Evolutionary conservation across 1,140 invertebrate species (phyloP), one percentile per base, ranked within the genome.

Genomic region (Sminthurides bifidus): DNA sequence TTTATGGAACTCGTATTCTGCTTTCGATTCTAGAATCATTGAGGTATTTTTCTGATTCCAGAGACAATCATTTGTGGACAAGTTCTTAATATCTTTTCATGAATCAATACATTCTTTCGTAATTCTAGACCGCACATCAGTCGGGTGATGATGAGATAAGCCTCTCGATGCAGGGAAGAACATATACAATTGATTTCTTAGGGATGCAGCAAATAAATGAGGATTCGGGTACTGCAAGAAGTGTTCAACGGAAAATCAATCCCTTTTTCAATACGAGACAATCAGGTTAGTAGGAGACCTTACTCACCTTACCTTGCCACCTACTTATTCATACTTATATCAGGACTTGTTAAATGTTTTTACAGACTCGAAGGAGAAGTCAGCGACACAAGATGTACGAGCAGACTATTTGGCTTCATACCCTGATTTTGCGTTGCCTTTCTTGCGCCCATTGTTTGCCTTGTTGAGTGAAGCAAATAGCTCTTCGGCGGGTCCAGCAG

Each of bases 141-240:
- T 84, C 85, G 68, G 90, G 87, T 31, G 92, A 95, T 70, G 91
- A 95, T 73, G 92, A 96, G 74, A 86, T 95, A 56, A 91, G 84
- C 68, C 75, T 97, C 43, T 87, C 84, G 31, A 89, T 89, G 15
- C 79, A 92, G 69, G 89, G 90, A 55, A 79, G 88, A 65, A 92
- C 88, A 10, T 96, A 96, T 71, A 92, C 90, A 1, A 83, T 98
- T 59, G 92, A 97, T 75, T 89, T 97, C 66, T 85, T 91, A 72
- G 84, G 88, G 63, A 92, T 96, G 88, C 92, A 95, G 72, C 92
- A 97, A 79, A 92, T 96, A 60, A 96, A 96, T 72, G 92, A 97
- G 74, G 92, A 95, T 71, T 91, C 91, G 5, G 92, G 92, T 53
- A 94, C 90, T 43, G 84, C 91, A 12, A 74, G 92, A 43, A 82